Percentiles rank a stretch among this genome's conserved stretches.
Conservation (phyloP, 2,113 vertebrate genomes). For the Arizona elegans region DNA sequence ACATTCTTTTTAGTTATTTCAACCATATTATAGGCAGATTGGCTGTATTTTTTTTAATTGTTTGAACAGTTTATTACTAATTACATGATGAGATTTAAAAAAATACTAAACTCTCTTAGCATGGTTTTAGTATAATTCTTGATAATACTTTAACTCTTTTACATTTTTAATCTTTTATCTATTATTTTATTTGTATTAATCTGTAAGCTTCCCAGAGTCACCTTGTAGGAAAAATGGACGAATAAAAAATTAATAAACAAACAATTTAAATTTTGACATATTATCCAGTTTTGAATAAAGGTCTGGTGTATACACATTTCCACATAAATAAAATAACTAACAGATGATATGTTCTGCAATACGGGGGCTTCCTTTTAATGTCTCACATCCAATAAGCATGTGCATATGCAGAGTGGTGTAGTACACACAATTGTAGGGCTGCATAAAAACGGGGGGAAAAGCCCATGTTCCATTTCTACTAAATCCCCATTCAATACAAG, state of each 20-base stretch:
- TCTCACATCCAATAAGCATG: fast-evolving
- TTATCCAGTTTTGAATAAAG: background rate
- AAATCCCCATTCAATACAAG: conserved; percentile 53
- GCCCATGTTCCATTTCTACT: conserved; percentile 17
- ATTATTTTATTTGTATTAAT: background rate
- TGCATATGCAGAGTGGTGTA: conserved; percentile 1
- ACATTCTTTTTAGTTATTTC: background rate
- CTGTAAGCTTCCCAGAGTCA: background rate
- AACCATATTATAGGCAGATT: background rate
- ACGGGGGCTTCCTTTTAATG: conserved; percentile 13
- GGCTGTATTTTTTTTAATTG: background rate
- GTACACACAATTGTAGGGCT: conserved; percentile 31
- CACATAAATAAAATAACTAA: background rate
- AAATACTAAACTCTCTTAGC: background rate
- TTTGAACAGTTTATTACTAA: background rate
- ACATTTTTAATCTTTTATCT: background rate
- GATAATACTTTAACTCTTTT: background rate
- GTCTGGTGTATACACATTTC: background rate
- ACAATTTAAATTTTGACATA: background rate
- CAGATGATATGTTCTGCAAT: conserved; percentile 13
- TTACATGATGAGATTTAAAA: background rate
- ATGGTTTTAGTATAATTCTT: background rate
- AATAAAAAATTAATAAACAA: background rate
- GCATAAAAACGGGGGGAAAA: conserved; percentile 33
- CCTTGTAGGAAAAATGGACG: background rate